phyloP scores from a whole-genome alignment of 2,113 vertebrate species.

The Cryptomyrus ogoouensis region DNA sequence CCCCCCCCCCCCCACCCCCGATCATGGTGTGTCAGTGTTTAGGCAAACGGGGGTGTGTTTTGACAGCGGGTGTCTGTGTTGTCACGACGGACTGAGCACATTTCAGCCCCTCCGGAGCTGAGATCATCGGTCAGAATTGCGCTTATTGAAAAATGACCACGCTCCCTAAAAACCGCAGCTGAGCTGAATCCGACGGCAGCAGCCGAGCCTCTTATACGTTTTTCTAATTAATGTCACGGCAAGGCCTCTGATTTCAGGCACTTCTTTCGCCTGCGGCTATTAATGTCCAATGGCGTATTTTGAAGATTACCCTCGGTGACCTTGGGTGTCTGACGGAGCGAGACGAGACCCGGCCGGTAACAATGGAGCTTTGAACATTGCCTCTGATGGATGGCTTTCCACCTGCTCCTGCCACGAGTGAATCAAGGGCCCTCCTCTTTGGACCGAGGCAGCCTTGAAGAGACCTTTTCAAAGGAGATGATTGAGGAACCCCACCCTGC shows the following conservation, averaged over 20 bases:
- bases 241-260: not conserved
- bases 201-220: not conserved
- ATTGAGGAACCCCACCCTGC: not conserved
- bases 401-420: not conserved
- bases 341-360: not conserved
- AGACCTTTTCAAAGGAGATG: not conserved
- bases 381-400: not conserved
- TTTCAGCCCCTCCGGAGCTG: not conserved
- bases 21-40: not conserved
- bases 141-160: not conserved
- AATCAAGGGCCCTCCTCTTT: not conserved
- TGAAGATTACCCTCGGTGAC: not conserved
- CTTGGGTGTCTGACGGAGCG: not conserved
- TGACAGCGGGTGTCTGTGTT: not conserved
- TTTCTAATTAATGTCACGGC: not conserved
- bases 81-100: not conserved
- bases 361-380: not conserved
- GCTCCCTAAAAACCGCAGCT: not conserved
- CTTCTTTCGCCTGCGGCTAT: not conserved
- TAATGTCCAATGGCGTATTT: not conserved
- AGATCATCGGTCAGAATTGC: not conserved
- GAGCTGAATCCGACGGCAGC: not conserved
- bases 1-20: not conserved
- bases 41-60: not conserved
- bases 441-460: not conserved